phyloP scores from a whole-genome alignment of 2,797 vertebrate species.

The Adelosebastes latens region DNA sequence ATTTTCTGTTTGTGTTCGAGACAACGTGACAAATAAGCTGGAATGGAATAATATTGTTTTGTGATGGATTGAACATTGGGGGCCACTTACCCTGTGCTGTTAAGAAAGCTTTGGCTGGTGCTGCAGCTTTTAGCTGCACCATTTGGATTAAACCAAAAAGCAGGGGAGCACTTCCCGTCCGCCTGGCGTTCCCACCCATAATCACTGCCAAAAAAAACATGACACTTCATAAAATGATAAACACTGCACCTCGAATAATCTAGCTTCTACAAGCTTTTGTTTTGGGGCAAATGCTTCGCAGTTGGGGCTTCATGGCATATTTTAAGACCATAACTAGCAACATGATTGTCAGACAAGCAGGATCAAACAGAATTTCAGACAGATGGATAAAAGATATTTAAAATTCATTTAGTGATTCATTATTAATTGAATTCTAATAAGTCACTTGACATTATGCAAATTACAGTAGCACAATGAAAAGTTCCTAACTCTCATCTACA shows the following conservation, averaged over 20 bases:
- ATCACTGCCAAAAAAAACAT: conserved; percentile 84
- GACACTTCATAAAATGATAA: conserved; percentile 67
- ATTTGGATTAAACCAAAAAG: conserved; percentile 95
- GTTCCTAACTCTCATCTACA: conserved; percentile 58
- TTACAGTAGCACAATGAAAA: conserved; percentile 53
- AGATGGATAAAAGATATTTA: conserved; percentile 77
- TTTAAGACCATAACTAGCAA: conserved; percentile 70
- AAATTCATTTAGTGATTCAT: conserved; percentile 80
- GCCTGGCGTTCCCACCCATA: conserved; percentile 93
- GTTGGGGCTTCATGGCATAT: conserved; percentile 51
- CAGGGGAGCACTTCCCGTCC: conserved; percentile 90
- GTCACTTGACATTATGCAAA: conserved; percentile 80
- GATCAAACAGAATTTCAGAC: conserved; percentile 80
- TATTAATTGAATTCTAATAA: conserved; percentile 84
- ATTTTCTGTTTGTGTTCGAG: conserved; percentile 51
- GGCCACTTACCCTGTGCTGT: conserved; percentile 93
- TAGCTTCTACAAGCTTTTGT: conserved; percentile 56
- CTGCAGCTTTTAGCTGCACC: conserved; percentile 89
- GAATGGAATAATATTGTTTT: conserved; percentile 54
- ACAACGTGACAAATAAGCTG: conserved; percentile 52
- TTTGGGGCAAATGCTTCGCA: conserved; percentile 42
- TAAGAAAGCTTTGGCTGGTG: conserved; percentile 91
- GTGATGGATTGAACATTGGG: conserved; percentile 58
- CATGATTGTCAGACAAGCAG: conserved; percentile 77
- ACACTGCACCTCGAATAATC: conserved; percentile 56